Conservation (phyloP, 2,888 invertebrate species). For the Ashinkailepas kermadecensis region DNA sequence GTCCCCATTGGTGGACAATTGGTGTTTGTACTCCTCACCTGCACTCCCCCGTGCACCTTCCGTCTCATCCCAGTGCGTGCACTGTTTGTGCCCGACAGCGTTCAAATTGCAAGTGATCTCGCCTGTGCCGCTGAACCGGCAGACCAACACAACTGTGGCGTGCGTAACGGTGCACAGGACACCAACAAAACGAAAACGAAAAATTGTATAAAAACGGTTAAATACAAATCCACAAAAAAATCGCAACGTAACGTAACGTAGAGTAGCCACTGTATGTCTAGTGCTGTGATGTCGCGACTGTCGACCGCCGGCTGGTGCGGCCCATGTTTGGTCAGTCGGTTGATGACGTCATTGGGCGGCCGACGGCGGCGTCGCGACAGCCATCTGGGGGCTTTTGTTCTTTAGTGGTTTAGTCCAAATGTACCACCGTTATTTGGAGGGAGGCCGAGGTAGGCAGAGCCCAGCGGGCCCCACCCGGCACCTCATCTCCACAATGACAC, state of each 20-base stretch:
- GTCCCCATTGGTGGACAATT: too few species aligned
- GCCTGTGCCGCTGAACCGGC: too few species aligned
- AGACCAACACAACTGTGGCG: background rate
- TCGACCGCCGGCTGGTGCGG: background rate
- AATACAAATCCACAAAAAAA: constrained; percentile 11
- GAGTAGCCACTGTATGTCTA: background rate
- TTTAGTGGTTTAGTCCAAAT: background rate
- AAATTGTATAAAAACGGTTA: background rate
- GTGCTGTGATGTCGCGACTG: background rate
- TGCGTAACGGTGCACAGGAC: too few species aligned
- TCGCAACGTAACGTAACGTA: background rate
- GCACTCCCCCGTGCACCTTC: too few species aligned
- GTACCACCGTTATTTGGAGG: background rate
- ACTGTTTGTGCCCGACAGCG: too few species aligned
- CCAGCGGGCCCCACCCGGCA: background rate
- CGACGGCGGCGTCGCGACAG: background rate
- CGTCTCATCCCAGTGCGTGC: too few species aligned
- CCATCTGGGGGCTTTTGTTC: background rate
- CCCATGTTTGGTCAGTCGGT: background rate
- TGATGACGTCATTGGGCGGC: background rate
- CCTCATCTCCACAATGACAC: background rate
- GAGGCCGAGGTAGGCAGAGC: background rate
- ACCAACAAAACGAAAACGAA: background rate
- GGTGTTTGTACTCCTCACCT: too few species aligned
- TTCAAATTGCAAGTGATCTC: too few species aligned